A percentile compares a stretch with the other conserved stretches of the same genome.
phyloP scores from a whole-genome alignment of 2,888 invertebrate species.

The Nemurella pictetii region DNA sequence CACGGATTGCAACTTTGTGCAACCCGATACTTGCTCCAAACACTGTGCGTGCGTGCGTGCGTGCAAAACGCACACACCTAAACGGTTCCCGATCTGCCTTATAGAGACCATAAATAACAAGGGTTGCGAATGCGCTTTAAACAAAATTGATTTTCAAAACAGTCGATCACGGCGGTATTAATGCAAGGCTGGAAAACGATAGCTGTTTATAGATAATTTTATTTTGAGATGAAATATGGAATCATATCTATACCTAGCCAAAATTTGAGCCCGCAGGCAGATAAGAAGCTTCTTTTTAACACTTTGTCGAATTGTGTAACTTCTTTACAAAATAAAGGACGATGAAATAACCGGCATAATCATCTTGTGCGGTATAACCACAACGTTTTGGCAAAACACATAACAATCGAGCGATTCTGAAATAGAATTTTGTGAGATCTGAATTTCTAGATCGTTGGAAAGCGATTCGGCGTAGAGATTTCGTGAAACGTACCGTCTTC shows the following conservation, averaged over 20 bases:
- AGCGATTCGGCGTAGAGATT: background rate
- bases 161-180: background rate
- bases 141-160: slow-evolving; percentile 2
- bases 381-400: background rate
- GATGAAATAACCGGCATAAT: too few relatives aligned
- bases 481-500: background rate
- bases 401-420: background rate
- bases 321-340: too few relatives aligned
- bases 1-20: background rate
- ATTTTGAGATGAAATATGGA: background rate
- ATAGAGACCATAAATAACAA: background rate
- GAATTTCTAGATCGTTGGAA: background rate
- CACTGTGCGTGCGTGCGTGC: background rate
- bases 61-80: background rate
- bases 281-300: background rate
- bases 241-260: background rate
- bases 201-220: background rate
- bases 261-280: background rate
- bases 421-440: background rate
- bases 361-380: background rate
- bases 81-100: background rate
- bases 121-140: background rate
- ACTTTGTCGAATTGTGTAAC: background rate
- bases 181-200: too few relatives aligned
- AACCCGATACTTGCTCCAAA: background rate